Evolutionary conservation across 2,888 invertebrate species (phyloP).

Genomic region (Brachylomia viminalis): DNA sequence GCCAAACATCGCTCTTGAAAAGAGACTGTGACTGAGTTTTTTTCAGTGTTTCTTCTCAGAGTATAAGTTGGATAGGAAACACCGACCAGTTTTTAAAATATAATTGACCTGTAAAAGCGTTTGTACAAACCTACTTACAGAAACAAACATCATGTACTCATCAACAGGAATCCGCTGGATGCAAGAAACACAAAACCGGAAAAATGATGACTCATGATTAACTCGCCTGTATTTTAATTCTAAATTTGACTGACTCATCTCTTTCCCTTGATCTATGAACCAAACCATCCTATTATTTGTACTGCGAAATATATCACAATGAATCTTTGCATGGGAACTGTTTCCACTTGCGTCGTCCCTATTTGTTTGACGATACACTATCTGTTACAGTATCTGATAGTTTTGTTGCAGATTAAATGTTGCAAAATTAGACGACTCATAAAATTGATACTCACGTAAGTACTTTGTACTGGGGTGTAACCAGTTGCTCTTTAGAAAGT

Average conservation of each 20-base stretch:
- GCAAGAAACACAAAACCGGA: too few species aligned
- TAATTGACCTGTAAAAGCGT: neutral
- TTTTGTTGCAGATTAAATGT: conserved; percentile 54
- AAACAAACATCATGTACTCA: neutral
- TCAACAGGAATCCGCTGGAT: neutral
- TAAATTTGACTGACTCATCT: conserved; percentile 3
- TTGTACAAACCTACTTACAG: neutral
- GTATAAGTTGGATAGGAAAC: neutral
- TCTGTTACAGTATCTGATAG: conserved; percentile 55
- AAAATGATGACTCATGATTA: neutral
- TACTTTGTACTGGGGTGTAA: neutral
- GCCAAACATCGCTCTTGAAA: too few species aligned
- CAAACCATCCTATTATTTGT: conserved; percentile 56
- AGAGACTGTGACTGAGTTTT: neutral
- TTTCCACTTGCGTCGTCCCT: conserved; percentile 50
- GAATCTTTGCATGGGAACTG: conserved; percentile 74
- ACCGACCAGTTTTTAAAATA: neutral
- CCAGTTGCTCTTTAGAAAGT: neutral
- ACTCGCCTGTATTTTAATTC: neutral
- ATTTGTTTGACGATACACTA: conserved; percentile 62
- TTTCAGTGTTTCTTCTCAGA: neutral
- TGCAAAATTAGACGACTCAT: conserved; percentile 51
- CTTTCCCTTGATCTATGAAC: conserved; percentile 26
- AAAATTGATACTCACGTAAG: conserved; percentile 18
- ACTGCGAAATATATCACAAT: conserved; percentile 71